Evolutionary conservation across 2,888 invertebrate species (phyloP), one percentile per base, ranked within the genome.

Genomic region (Troides aeacus): DNA sequence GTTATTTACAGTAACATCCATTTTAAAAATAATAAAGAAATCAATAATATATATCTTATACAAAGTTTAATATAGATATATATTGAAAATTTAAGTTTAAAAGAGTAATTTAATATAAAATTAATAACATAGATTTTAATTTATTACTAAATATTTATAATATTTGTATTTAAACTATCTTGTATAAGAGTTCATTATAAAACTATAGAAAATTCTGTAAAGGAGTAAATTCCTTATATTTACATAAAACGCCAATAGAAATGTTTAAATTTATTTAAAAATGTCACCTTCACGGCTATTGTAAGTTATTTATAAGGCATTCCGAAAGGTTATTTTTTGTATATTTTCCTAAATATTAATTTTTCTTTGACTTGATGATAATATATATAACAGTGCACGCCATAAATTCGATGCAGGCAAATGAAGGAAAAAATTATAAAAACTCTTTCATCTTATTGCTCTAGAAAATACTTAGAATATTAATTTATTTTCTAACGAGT

Each of bases 251-350:
- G 4, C n/a, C 53, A 53, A 53, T n/a, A 53, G 53, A n/a, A 60
- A 60, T 30, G 36, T 36, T 60, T 18, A 36, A 60, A 60, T 66
- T 50, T 50, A 61, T 61, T 50, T 30, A 66, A 60, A 53, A 46
- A 60, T 17, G 50, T 50, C 60, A 53, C 60, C 60, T 66, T 18
- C 50, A 59, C 30, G 60, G 17, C 5, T 50, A 66, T 60, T 66
- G 21, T 53, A 60, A 17, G 15, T 61, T 53, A 60, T 66, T 66
- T 50, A 50, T 17, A 17, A 50, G 5, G 50, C 0, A 15, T 50
- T 12, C 17, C 5, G 50, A 50, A 50, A 15, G 18, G 17, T 50
- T 50, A 17, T 50, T 10, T 39, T 10, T 39, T 39, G 7, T 8
- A 5, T 2, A 15, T 50, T 50, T 50, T 18, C 17, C 15, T 15